A percentile compares a stretch with the other conserved stretches of the same genome.
These are phyloP conservation scores for Aptenodytes forsteri DNA, from an alignment of 2,113 vertebrate species.

Conservation along the genomic window DNA sequence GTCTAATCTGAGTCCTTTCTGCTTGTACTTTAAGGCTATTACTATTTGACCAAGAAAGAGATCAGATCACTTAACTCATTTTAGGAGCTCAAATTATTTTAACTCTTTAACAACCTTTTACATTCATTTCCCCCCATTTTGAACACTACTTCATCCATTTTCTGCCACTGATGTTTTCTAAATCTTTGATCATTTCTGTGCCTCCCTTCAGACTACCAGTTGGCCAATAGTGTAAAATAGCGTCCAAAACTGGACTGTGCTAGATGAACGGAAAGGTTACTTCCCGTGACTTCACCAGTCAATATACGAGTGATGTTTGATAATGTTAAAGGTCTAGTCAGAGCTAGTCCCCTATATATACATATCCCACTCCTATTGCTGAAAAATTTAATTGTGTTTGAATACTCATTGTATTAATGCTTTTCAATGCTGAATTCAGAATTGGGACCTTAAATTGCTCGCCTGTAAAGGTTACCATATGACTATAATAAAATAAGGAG, in stretches of 20 bases:
- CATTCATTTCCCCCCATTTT: background rate
- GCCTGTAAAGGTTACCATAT: background rate
- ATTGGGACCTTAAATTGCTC: background rate
- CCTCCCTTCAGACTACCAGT: background rate
- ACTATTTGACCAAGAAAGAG: background rate
- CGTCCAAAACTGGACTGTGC: background rate
- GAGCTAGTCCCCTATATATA: background rate
- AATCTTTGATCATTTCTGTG: background rate
- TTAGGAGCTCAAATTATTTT: background rate
- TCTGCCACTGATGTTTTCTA: background rate
- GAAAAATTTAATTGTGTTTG: background rate
- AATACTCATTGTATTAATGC: background rate
- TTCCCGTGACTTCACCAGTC: background rate
- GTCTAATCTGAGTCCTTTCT: background rate
- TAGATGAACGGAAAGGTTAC: background rate
- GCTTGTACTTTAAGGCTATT: background rate
- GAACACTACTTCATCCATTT: background rate
- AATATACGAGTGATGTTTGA: background rate
- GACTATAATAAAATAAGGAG: background rate
- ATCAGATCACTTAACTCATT: background rate
- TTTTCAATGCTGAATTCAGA: background rate
- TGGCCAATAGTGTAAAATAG: background rate
- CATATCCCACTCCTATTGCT: background rate
- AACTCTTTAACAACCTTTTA: background rate
- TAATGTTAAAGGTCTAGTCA: background rate